Percentiles rank a stretch among this genome's conserved stretches.
Evolutionary conservation across 1,140 invertebrate genomes (phyloP).

Genomic region (Meloidogyne floridensis): DNA sequence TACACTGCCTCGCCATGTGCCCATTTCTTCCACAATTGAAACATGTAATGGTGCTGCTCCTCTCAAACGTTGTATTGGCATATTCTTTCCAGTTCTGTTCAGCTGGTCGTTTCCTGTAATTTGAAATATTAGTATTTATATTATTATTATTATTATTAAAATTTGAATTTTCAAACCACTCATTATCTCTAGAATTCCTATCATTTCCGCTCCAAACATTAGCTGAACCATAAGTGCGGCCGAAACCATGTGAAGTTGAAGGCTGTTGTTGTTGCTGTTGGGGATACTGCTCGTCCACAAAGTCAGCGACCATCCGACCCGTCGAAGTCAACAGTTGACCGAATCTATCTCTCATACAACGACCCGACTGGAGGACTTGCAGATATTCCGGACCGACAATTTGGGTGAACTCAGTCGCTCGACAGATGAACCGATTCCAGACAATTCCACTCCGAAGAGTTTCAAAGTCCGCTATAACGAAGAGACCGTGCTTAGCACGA

Average conservation of each 20-base stretch:
- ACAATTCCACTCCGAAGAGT: neutral
- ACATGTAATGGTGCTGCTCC: no score
- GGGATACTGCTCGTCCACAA: no score
- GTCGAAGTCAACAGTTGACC: neutral
- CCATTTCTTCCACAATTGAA: no score
- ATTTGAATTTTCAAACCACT: neutral
- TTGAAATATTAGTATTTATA: no score
- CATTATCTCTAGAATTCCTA: neutral
- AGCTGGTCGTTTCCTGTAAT: no score
- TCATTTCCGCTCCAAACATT: no score
- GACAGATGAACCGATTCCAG: neutral
- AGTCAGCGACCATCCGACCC: neutral
- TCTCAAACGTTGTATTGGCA: no score
- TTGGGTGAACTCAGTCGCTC: neutral
- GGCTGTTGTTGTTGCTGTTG: neutral
- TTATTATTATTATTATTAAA: no score
- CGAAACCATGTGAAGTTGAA: neutral
- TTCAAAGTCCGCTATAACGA: neutral
- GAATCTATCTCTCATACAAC: neutral
- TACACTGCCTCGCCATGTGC: no score
- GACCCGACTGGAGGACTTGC: neutral
- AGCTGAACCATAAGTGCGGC: no score
- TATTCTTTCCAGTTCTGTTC: no score
- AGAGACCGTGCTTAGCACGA: neutral
- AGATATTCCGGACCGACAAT: constrained; percentile 5